Evolutionary conservation across 2,797 vertebrate genomes (phyloP).

Genomic region (Melanotaenia parkinsoni): DNA sequence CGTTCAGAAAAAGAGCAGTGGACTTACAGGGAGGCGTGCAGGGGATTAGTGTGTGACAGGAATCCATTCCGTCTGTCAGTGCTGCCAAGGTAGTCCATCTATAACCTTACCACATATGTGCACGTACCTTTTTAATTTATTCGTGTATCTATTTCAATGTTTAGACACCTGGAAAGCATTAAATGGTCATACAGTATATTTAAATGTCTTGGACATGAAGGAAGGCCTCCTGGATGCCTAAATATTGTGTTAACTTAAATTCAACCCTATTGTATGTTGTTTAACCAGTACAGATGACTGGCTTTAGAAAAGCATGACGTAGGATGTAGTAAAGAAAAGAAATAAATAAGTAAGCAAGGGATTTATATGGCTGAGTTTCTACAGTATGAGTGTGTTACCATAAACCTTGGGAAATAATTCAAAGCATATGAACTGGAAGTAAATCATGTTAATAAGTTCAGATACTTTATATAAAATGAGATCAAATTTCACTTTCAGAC

Average conservation of each 20-base stretch:
- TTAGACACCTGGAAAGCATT: not conserved
- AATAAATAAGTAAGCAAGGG: not conserved
- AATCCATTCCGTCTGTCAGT: not conserved
- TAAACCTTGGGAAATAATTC: not conserved
- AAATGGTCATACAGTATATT: not conserved
- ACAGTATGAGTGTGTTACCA: not conserved
- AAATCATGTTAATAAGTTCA: not conserved
- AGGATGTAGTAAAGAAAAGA: too few relatives aligned
- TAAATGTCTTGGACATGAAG: not conserved
- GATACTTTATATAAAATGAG: not conserved
- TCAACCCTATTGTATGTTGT: too few relatives aligned
- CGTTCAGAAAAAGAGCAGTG: constrained; percentile 17
- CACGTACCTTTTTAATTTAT: not conserved
- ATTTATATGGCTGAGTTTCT: not conserved
- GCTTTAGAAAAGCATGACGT: too few relatives aligned
- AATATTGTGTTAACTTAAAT: not conserved
- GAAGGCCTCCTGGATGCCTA: not conserved
- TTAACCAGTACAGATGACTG: not conserved
- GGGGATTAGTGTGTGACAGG: constrained; percentile 40
- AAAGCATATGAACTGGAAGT: not conserved
- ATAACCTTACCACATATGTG: not conserved
- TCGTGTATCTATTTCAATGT: not conserved
- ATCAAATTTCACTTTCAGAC: not conserved
- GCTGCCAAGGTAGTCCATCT: not conserved
- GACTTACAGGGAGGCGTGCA: constrained; percentile 34